Percentiles rank a stretch among this genome's conserved stretches.
Conservation (phyloP, 1,140 invertebrate species). For the Bombus confusus region DNA sequence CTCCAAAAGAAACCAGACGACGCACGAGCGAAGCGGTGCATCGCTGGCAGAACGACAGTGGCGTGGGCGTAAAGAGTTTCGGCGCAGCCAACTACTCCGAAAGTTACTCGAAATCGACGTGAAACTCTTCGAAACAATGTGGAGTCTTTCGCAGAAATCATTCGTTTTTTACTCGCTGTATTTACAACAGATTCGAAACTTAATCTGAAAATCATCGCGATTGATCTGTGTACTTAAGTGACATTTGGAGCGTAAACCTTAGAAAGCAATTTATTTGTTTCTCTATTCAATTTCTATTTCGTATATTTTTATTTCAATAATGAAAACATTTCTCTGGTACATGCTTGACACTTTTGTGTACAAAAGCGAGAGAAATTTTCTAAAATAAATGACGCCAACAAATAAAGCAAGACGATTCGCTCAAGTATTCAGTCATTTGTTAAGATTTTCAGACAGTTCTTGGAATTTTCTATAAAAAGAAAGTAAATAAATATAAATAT, state of each 20-base stretch:
- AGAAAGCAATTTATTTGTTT: too few species aligned
- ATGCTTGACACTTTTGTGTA: too few species aligned
- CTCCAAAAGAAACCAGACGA: constrained; percentile 50
- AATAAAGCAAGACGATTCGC: too few species aligned
- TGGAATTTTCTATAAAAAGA: background rate
- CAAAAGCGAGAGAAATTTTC: too few species aligned
- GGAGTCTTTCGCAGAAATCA: background rate
- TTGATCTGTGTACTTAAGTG: background rate
- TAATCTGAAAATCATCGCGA: background rate
- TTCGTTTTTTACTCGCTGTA: too few species aligned
- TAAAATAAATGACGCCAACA: background rate
- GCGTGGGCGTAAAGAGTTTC: constrained; percentile 50
- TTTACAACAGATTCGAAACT: background rate
- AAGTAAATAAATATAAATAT: background rate
- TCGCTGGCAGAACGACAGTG: constrained; percentile 30
- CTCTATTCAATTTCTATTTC: too few species aligned
- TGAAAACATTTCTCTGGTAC: background rate
- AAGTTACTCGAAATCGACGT: background rate
- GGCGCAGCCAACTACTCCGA: background rate
- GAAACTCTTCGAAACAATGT: background rate
- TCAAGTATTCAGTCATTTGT: too few species aligned
- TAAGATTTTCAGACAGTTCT: too few species aligned
- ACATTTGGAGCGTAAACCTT: too few species aligned
- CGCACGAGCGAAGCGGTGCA: background rate
- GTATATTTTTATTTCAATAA: too few species aligned